A percentile compares a stretch with the other conserved stretches of the same genome.
phyloP scores from a whole-genome alignment of 2,797 vertebrate species.

The Arnoldichthys spilopterus region DNA sequence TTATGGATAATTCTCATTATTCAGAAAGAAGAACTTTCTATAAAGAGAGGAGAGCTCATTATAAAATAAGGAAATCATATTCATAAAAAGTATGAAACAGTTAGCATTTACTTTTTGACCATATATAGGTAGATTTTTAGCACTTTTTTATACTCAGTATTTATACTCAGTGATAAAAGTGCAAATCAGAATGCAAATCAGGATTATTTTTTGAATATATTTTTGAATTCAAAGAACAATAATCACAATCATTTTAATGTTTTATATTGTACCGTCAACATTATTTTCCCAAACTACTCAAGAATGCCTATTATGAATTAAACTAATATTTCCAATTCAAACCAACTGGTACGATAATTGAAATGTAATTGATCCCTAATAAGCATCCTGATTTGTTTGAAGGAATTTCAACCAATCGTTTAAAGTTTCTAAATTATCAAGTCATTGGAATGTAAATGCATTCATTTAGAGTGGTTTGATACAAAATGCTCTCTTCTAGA shows the following conservation, averaged over 20 bases:
- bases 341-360: background rate
- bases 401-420: background rate
- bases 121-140: background rate
- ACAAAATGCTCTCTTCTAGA: background rate
- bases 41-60: conserved; percentile 5
- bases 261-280: background rate
- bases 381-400: conserved; percentile 20
- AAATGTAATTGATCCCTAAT: background rate
- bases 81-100: conserved; percentile 7
- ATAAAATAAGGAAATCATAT: conserved; percentile 1
- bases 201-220: background rate
- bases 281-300: too few relatives aligned
- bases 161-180: background rate
- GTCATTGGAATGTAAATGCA: background rate
- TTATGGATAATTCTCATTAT: conserved; percentile 4
- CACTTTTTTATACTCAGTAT: background rate
- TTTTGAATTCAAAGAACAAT: background rate
- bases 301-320: too few relatives aligned
- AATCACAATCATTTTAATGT: background rate
- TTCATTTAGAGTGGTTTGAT: background rate
- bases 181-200: conserved; percentile 27
- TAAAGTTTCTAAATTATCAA: background rate
- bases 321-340: background rate
- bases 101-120: conserved; percentile 5
- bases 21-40: background rate